A percentile compares a stretch with the other conserved stretches of the same genome.
phyloP scores from a whole-genome alignment of 2,797 vertebrate species.

The Sciaenops ocellatus region DNA sequence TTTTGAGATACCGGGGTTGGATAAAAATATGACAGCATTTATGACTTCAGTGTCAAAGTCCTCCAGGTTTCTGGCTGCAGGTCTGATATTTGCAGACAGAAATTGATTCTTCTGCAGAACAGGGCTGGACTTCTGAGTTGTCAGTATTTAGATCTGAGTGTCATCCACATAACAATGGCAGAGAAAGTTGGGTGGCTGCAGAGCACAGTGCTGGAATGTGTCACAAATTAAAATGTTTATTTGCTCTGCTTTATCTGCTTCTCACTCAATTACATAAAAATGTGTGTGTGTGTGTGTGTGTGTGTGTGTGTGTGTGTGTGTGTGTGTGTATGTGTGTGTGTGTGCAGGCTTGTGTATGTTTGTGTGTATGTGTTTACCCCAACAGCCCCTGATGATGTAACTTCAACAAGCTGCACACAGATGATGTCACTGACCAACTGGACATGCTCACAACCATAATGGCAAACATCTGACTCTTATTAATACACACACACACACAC shows the following conservation, averaged over 20 bases:
- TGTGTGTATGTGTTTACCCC: constrained; percentile 31
- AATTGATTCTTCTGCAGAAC: not conserved
- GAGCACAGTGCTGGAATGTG: not conserved
- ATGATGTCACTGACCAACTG: constrained; percentile 77
- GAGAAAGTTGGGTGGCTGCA: not conserved
- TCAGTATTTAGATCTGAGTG: not conserved
- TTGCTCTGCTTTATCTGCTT: constrained; percentile 19
- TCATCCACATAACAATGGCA: not conserved
- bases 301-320: constrained; percentile 13
- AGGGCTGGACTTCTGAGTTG: not conserved
- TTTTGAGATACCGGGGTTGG: too few species aligned
- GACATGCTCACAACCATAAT: constrained; percentile 54
- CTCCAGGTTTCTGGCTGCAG: not conserved
- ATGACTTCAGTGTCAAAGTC: not conserved
- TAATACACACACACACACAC: constrained; percentile 34
- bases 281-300: not conserved
- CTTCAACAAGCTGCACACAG: constrained; percentile 41
- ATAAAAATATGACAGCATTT: not conserved
- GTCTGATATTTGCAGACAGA: not conserved
- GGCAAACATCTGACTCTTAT: constrained; percentile 68
- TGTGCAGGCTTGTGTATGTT: not conserved
- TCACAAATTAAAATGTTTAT: constrained; percentile 16
- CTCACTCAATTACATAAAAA: not conserved
- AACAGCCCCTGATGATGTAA: constrained; percentile 60
- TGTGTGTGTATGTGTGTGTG: constrained; percentile 4